A percentile compares a stretch with the other conserved stretches of the same genome.
Conservation (phyloP, 1,140 invertebrate species). For the Drosophila erecta region DNA sequence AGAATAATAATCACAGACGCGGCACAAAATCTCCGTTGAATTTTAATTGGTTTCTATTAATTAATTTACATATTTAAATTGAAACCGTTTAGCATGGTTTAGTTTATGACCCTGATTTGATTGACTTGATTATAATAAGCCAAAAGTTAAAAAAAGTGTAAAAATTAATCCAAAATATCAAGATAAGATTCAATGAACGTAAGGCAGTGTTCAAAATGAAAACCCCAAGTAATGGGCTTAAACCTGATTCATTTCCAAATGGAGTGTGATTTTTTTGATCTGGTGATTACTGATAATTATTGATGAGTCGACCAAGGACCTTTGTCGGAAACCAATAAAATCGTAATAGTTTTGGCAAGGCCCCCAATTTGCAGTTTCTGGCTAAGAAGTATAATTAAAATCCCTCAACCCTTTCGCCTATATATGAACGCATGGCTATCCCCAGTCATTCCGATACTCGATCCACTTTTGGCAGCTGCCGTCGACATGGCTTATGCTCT, state of each 20-base stretch:
- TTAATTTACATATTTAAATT: background rate
- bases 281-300: background rate
- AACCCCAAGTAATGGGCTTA: background rate
- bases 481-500: conserved; percentile 12
- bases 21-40: background rate
- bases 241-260: background rate
- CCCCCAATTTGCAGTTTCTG: conserved; percentile 1
- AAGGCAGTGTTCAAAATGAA: background rate
- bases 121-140: no score
- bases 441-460: conserved; percentile 14
- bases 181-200: no score
- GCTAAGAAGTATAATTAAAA: conserved; percentile 14
- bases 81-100: background rate
- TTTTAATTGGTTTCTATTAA: background rate
- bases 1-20: conserved; percentile 9
- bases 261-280: background rate
- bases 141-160: no score
- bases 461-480: conserved; percentile 62
- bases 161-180: no score
- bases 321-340: conserved; percentile 8
- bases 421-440: background rate
- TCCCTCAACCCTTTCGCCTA: conserved; percentile 4
- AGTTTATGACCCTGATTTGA: background rate
- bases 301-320: background rate
- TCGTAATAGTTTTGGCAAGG: conserved; percentile 16